Evolutionary conservation across 2,113 vertebrate genomes (phyloP).

Genomic region (Diphyllodes magnificus): DNA sequence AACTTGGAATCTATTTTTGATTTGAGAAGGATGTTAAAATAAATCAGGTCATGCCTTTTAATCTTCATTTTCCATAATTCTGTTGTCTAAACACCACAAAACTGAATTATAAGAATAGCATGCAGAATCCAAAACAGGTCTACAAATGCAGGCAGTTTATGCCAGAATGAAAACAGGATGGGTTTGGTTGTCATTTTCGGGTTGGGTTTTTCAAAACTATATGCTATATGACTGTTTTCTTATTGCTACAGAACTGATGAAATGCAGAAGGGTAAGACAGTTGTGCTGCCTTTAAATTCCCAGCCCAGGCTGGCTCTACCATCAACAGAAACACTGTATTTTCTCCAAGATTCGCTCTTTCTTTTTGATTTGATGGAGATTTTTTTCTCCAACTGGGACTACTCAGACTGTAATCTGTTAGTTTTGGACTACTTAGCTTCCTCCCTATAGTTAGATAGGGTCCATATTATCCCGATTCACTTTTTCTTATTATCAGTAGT

Average conservation of each 20-base stretch:
- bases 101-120: background rate
- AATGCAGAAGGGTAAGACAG: background rate
- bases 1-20: background rate
- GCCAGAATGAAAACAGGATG: background rate
- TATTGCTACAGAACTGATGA: background rate
- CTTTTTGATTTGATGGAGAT: background rate
- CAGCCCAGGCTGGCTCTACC: background rate
- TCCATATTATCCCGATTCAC: background rate
- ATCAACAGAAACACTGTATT: background rate
- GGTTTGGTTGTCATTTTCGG: background rate
- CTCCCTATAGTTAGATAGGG: background rate
- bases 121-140: background rate
- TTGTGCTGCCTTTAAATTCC: background rate
- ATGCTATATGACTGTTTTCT: background rate
- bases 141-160: background rate
- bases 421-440: background rate
- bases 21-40: background rate
- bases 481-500: background rate
- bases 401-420: background rate
- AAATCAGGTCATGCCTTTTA: background rate
- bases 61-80: background rate
- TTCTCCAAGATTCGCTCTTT: background rate
- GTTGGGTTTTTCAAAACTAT: background rate
- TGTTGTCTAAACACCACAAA: background rate
- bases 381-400: background rate